These are phyloP conservation scores for Cynopterus brachyotis DNA, from an alignment of 2,113 vertebrate species.

Conservation along the genomic window DNA sequence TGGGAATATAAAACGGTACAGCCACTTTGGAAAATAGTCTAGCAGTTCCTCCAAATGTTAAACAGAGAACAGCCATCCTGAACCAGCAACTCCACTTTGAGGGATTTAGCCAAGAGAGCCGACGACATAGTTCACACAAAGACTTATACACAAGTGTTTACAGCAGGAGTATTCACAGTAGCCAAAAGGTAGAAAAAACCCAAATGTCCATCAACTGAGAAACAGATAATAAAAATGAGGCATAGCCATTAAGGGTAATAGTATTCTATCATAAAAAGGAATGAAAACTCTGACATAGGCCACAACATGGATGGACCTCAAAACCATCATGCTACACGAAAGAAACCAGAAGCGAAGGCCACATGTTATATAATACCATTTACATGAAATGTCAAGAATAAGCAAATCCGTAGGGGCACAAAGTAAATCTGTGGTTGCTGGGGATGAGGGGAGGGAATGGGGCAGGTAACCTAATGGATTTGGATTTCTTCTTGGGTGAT, in stretches of 20 bases:
- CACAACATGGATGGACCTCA: background rate
- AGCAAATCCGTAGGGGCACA: background rate
- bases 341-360: background rate
- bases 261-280: background rate
- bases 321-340: rapidly evolving
- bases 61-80: background rate
- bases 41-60: background rate
- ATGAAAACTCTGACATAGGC: background rate
- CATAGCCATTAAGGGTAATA: background rate
- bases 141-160: background rate
- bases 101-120: background rate
- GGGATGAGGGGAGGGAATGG: rapidly evolving
- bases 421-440: background rate
- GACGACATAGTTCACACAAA: background rate
- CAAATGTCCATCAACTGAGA: background rate
- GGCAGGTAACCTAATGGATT: background rate
- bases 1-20: background rate
- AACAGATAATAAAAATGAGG: background rate
- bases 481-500: background rate
- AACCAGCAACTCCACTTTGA: background rate
- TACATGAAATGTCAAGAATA: background rate
- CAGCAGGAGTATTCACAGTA: background rate
- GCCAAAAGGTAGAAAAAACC: background rate
- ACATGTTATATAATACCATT: background rate
- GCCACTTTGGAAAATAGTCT: background rate